These are phyloP conservation scores for Eledone cirrhosa DNA, from an alignment of 2,888 invertebrate species.

Conservation along the genomic window DNA sequence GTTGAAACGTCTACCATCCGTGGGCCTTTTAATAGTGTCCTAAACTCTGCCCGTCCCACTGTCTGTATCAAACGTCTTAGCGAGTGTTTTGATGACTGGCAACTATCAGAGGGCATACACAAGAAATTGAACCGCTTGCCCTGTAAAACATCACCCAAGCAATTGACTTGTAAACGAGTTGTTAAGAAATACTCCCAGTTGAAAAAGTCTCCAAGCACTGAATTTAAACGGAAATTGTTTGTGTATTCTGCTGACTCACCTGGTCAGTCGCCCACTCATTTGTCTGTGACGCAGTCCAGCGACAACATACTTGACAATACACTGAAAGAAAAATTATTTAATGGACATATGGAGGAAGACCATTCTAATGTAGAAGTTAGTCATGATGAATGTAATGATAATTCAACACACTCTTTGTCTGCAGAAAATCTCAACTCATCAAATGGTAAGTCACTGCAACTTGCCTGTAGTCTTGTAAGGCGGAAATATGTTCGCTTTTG, in stretches of 20 bases:
- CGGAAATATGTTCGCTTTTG: constrained; percentile 9
- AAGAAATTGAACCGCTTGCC: background rate
- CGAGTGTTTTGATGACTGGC: constrained; percentile 20
- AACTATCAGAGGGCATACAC: constrained; percentile 2
- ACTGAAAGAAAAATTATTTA: constrained; percentile 12
- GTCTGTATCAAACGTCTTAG: constrained; percentile 17
- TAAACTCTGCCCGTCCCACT: constrained; percentile 24
- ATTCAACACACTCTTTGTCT: background rate
- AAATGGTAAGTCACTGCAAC: constrained; percentile 15
- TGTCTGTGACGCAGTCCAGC: background rate
- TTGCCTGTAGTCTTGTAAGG: constrained; percentile 9
- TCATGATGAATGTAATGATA: background rate
- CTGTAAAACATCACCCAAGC: constrained; percentile 8
- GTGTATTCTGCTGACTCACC: background rate
- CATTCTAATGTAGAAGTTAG: background rate
- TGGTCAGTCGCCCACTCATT: background rate
- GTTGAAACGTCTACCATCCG: constrained; percentile 11
- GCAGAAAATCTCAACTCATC: background rate
- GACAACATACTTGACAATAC: background rate
- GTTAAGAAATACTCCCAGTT: constrained; percentile 12
- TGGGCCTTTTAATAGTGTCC: constrained; percentile 23
- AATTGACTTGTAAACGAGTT: constrained; percentile 17
- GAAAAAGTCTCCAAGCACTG: constrained; percentile 20
- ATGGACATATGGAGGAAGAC: constrained; percentile 8
- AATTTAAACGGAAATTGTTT: constrained; percentile 12